A percentile compares a stretch with the other conserved stretches of the same genome.
Evolutionary conservation across 30 jellyfish, hydroid and myxozoan genomes (phyloP).

Genomic region (Turritopsis rubra): DNA sequence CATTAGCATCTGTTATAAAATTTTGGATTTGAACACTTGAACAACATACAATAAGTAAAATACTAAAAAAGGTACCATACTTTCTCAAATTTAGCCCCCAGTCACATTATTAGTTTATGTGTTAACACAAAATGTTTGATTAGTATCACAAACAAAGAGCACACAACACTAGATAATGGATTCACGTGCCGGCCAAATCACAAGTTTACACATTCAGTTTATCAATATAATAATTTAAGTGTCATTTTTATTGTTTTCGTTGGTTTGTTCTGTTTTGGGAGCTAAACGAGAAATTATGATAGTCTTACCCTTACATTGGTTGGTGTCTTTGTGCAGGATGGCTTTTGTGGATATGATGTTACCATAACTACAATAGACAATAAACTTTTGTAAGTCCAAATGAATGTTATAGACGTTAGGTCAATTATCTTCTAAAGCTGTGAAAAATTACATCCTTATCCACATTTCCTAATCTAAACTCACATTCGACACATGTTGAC

Average conservation of each 20-base stretch:
- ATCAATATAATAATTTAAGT: too few species aligned
- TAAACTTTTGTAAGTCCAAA: background rate
- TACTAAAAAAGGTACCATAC: background rate
- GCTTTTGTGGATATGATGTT: slow-evolving; percentile 95
- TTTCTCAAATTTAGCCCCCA: background rate
- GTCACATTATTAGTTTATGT: background rate
- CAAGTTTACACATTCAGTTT: too few species aligned
- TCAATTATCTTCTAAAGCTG: too few species aligned
- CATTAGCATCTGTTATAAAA: background rate
- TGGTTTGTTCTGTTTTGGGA: background rate
- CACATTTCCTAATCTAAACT: slow-evolving; percentile 17
- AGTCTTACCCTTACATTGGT: slow-evolving; percentile 83
- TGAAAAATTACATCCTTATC: background rate
- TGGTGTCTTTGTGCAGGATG: slow-evolving; percentile 92
- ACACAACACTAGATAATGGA: too few species aligned
- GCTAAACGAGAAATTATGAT: background rate
- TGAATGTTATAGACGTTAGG: background rate
- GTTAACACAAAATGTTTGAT: background rate
- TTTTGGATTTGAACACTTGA: background rate
- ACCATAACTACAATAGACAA: slow-evolving; percentile 60
- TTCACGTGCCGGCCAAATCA: too few species aligned
- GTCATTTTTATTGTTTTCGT: background rate
- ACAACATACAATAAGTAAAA: background rate
- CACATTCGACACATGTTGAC: slow-evolving; percentile 88
- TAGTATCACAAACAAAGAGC: too few species aligned